Evolutionary conservation across 2,113 vertebrate species (phyloP), one percentile per base, ranked within the genome.

Genomic region (Origma solitaria): DNA sequence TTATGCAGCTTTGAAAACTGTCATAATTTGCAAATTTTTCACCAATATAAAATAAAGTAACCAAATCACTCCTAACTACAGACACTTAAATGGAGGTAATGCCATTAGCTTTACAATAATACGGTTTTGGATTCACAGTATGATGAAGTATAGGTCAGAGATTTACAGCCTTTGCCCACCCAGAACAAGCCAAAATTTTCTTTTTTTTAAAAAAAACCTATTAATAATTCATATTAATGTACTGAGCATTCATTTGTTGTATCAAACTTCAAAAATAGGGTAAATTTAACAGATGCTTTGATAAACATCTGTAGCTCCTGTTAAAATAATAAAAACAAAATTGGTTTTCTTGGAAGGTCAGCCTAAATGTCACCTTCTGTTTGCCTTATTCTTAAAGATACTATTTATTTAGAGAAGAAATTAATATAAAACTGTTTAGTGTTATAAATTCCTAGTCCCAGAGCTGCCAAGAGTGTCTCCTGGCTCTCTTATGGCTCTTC

Each of bases 241-340:
- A 57, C 37, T 45, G 45, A 84, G 10, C 18, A 79, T 69, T 65
- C 69, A 68, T 81, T 91, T 87, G 20, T 61, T 81, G 18, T 22
- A 53, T 69, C 14, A 61, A 42, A 75, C 38, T 45, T 87, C 45
- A 87, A 76, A 87, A 82, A 23, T 5, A 40, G 38, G 12, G 30
- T 79, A 92, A 85, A 85, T 91, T 72, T 82, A 92, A 65, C n/a
- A 94, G 62, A 57, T 80, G 53, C 15, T 87, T 37, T 85, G 62
- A 85, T 89, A 92, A 92, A 91, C 45, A 90, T 94, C 57, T 91
- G 66, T 61, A 89, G 38, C 7, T 87, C 38, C 82, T 77, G 53
- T 53, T 75, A 86, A 86, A 94, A 86, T 82, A 90, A 95, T 76
- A 95, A 86, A 86, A 96, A 40, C 21, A 95, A 88, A 88, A 80